phyloP scores from a whole-genome alignment of 2,888 invertebrate genomes.

The Podabrus alpinus region DNA sequence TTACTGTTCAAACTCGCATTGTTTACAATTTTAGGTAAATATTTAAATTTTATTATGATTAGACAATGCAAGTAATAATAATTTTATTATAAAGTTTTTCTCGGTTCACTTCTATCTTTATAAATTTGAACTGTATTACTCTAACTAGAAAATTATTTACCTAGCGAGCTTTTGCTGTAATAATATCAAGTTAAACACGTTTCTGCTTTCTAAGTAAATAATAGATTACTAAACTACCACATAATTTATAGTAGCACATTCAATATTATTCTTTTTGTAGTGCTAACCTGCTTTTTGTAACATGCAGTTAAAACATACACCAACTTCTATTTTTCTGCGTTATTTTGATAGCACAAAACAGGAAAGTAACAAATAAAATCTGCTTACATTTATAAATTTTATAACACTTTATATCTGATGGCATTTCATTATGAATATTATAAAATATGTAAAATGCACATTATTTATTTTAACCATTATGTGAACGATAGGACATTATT shows the following conservation, averaged over 20 bases:
- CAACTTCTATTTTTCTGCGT: not conserved
- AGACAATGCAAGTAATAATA: not conserved
- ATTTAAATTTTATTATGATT: not conserved
- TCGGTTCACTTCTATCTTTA: not conserved
- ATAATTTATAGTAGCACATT: not conserved
- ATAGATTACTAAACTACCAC: not conserved
- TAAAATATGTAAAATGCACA: too few relatives aligned
- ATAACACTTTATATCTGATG: too few relatives aligned
- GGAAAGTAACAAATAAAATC: not conserved
- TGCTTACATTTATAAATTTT: too few relatives aligned
- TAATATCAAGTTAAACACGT: not conserved
- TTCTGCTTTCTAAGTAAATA: not conserved
- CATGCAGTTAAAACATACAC: not conserved
- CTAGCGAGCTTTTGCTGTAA: not conserved
- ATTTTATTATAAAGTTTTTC: not conserved
- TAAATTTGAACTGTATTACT: not conserved
- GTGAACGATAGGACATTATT: too few relatives aligned
- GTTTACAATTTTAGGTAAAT: not conserved
- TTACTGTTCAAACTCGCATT: not conserved
- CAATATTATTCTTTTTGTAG: not conserved
- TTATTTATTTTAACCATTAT: too few relatives aligned
- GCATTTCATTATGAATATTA: too few relatives aligned
- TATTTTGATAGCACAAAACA: not conserved
- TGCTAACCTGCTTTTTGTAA: not conserved
- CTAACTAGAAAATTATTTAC: not conserved